Evolutionary conservation across 64 coral and sea anemone genomes (phyloP), one percentile per base, ranked within the genome.

Genomic region (Stichodactyla helianthus): DNA sequence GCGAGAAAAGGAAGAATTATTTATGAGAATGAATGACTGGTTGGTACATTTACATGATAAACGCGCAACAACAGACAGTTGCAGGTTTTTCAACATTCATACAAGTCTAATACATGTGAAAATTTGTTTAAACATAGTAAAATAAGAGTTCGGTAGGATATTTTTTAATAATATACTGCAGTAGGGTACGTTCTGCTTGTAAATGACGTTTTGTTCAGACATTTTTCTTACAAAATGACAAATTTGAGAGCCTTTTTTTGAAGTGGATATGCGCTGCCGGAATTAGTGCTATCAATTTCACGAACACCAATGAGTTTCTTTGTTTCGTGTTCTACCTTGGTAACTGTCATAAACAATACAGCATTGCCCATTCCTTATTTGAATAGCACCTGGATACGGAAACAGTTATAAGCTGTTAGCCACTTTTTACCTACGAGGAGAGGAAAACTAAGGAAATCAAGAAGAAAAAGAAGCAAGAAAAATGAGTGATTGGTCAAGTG

Each of bases 401-500:
- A 51, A 53, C 17, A 1, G 51, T 81, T 14, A 54, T 51, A 51
- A 52, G 51, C 14, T 81, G 50, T 81, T 20, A 81, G 50, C 17
- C 7, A 81, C 50, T 54, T 52, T 81, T 20, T 54, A 50, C 12
- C 77, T 79, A 79, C 5, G 16, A 20, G 6, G 12, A 12, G 15
- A 77, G 57, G n/a, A 54, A 53, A 23, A 56, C 10, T 14, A 15
- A 55, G n/a, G 63, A 85, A 55, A 28, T 0, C 10, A 13, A 26
- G 22, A 6, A 59, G 10, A 16, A 20, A 25, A 22, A 53, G 20
- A 83, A 83, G 44, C 65, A 63, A 44, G 7, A 64, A 85, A 78
- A 59, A 90, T 90, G 89, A 90, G 83, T 52, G 80, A 82, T 70
- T 90, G 89, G 89, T 90, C 89, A 10, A 90, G 89, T 77, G 89